phyloP scores from a whole-genome alignment of 2,113 vertebrate species.

The Syngnathus typhle region DNA sequence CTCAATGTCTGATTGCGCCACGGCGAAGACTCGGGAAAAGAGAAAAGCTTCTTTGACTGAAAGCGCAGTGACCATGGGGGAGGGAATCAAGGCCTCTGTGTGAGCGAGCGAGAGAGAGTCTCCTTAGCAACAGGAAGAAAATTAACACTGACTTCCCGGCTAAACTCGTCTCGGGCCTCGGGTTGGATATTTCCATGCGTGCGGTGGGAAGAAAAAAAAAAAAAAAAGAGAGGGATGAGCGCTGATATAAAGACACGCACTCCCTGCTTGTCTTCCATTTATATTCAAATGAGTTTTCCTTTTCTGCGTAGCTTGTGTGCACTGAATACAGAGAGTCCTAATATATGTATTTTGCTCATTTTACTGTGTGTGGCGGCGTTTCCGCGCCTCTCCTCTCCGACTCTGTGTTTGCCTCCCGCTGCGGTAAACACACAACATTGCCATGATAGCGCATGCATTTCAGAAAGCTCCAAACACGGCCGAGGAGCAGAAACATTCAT shows the following conservation, averaged over 20 bases:
- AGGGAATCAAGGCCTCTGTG: slow-evolving; percentile 60
- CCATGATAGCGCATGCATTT: slow-evolving; percentile 74
- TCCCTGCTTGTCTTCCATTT: slow-evolving; percentile 73
- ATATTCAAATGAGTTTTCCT: slow-evolving; percentile 76
- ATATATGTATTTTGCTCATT: slow-evolving; percentile 79
- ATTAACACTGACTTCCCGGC: slow-evolving; percentile 72
- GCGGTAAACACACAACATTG: slow-evolving; percentile 75
- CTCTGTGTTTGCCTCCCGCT: slow-evolving; percentile 71
- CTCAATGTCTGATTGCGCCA: slow-evolving; percentile 70
- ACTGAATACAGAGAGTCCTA: slow-evolving; percentile 66
- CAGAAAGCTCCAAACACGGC: slow-evolving; percentile 64
- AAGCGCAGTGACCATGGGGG: slow-evolving; percentile 66
- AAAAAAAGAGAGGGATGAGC: slow-evolving; percentile 56
- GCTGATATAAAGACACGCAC: slow-evolving; percentile 67
- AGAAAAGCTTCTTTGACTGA: slow-evolving; percentile 69
- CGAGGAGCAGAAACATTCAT: slow-evolving; percentile 61
- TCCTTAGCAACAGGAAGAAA: slow-evolving; percentile 71
- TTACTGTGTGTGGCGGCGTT: slow-evolving; percentile 68
- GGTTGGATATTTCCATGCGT: slow-evolving; percentile 64
- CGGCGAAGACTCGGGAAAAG: slow-evolving; percentile 55
- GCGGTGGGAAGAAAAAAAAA: slow-evolving; percentile 48
- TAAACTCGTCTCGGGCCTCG: slow-evolving; percentile 61
- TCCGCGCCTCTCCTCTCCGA: slow-evolving; percentile 59
- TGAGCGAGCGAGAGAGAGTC: slow-evolving; percentile 52
- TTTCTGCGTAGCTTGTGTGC: slow-evolving; percentile 51